Base-by-base conservation (phyloP, 2,888 invertebrate species). In the Rhopalosiphum nymphaeae region DNA sequence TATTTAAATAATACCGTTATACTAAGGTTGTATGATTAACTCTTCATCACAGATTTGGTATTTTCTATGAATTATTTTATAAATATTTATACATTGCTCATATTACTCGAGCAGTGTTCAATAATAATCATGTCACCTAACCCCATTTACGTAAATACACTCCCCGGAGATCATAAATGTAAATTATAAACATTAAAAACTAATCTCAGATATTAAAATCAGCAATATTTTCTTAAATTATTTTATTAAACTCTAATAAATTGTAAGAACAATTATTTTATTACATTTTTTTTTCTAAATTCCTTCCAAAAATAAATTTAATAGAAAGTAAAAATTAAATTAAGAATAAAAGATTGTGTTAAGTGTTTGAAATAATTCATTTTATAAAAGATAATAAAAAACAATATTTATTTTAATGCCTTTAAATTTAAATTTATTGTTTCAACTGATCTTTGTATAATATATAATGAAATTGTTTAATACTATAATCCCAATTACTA, bases 91-190 rank as follows among this genome's bases (percentile, higher is more conserved):
- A 78, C 36, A 36, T 78, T 21, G 0, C 9, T 36, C 36, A 36
- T 78, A 36, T 42, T 67, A 67, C 67, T 78, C 9, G 67, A 78
- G 36, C 21, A 78, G 26, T 78, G 36, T 78, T 78, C 21, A 21
- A 78, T 78, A 78, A 78, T 21, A 78, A 78, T 78, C 36, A 78
- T 78, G 78, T 78, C 78, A 78, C 78, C 78, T 36, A 21, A 78
- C 78, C 36, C 9, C 21, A 36, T 78, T 36, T 78, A 36, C 36
- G 36, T 78, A 78, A 78, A 78, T 21, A 78, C 21, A 78, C 36
- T 78, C 36, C 36, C 67, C 16, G 21, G 67, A 78, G 78, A 78
- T 78, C 36, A 78, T 78, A 36, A 78, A 78, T 78, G 36, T 78
- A 78, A 78, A 78, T 78, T 78, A 78, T 78, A 78, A 21, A 42